phyloP scores from a whole-genome alignment of 2,113 vertebrate genomes.

The Saccopteryx bilineata region DNA sequence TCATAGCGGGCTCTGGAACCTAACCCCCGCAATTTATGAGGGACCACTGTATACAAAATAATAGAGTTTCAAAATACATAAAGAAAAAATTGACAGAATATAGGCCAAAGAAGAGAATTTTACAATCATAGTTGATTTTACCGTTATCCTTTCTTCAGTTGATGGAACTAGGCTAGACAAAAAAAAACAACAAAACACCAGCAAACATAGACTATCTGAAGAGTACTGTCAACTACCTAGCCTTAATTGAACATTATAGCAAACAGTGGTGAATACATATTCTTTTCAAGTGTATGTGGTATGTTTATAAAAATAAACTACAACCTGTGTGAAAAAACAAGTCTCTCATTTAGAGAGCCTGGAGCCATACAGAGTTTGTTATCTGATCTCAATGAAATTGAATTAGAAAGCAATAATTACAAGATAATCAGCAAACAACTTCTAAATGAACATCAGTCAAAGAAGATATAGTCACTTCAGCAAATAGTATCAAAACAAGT shows the following conservation, averaged over 20 bases:
- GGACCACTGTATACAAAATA: background rate
- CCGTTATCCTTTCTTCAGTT: background rate
- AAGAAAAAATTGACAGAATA: background rate
- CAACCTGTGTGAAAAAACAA: background rate
- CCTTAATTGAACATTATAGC: background rate
- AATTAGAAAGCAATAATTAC: background rate
- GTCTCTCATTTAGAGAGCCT: background rate
- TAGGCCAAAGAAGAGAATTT: background rate
- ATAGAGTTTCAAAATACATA: background rate
- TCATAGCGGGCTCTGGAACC: too few species aligned
- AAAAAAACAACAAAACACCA: background rate
- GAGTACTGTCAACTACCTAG: background rate
- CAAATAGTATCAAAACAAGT: background rate
- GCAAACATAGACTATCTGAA: background rate
- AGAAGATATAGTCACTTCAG: background rate
- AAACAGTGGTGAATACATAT: background rate
- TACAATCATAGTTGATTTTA: conserved; percentile 39
- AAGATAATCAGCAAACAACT: background rate
- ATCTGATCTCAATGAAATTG: background rate
- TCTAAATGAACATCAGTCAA: background rate
- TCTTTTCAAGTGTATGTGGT: background rate
- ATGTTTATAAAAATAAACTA: background rate
- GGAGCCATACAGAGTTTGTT: background rate
- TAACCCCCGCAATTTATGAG: too few species aligned
- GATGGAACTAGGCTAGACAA: background rate